Base-by-base conservation (phyloP, 2,797 vertebrate genomes). In the Chiroxiphia lanceolata region DNA sequence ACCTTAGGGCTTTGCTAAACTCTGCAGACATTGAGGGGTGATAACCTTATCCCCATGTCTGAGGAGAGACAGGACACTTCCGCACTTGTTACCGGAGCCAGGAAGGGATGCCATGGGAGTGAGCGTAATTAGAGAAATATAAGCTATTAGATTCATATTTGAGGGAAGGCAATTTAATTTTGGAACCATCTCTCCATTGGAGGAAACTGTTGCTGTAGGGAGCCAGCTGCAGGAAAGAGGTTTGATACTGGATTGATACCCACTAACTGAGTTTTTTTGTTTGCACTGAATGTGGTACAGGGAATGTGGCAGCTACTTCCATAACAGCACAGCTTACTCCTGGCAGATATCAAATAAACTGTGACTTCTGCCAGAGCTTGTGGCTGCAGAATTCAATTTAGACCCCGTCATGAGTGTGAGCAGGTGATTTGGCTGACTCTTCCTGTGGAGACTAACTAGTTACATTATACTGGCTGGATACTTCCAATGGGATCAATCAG, bases 401-500 rank as follows among this genome's bases (percentile, higher is more conserved):
- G 87, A 82, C 53, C 44, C 79, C 90, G 83, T 87, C 87, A 82
- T 53, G 68, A 93, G 76, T 59, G 48, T 76, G 80, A 92, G 82
- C 75, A 96, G 91, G 83, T 96, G 90, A 96, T 96, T 95, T 95
- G 91, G 61, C 88, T 96, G 88, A 65, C 47, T 94, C 27, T 93
- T 95, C 95, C 95, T 89, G 83, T 54, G 85, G 93, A 91, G 92
- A 84, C 54, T 93, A 91, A 94, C 94, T 91, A 88, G 95, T 94
- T 93, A 79, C 74, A 75, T 91, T 95, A 88, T 33, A 95, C 76
- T 80, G 93, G 50, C 45, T 93, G 84, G 87, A 93, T 94, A 91
- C 74, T 92, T 95, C 96, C 96, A 96, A 51, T 86, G 95, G 94
- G 96, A 97, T 97, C 94, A 95, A 88, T 97, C 93, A 94, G 94